phyloP scores from a whole-genome alignment of 2,113 vertebrate genomes.

The Caretta caretta region DNA sequence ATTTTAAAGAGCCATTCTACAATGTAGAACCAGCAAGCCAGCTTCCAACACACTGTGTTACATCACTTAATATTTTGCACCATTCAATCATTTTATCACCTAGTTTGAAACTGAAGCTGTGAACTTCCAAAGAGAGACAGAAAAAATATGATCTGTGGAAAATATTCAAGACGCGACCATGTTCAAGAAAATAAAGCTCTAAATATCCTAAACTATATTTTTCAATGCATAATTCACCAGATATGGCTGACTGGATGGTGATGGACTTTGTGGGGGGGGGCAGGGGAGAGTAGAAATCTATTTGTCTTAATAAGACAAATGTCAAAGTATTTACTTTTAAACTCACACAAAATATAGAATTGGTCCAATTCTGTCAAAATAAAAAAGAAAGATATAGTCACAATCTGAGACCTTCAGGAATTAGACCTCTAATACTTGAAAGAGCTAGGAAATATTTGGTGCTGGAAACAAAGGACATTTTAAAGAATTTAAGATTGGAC shows the following conservation, averaged over 20 bases:
- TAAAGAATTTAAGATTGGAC: not conserved
- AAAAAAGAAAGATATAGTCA: not conserved
- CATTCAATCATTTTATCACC: not conserved
- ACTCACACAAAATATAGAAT: not conserved
- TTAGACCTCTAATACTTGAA: conserved; percentile 6
- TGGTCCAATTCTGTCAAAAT: not conserved
- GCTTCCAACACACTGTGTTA: not conserved
- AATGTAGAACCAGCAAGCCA: not conserved
- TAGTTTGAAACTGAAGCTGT: not conserved
- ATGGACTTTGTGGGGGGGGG: not conserved
- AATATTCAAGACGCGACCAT: not conserved
- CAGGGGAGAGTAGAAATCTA: not conserved
- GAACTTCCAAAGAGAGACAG: not conserved
- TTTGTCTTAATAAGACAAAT: not conserved
- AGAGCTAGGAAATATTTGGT: not conserved
- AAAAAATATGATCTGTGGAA: not conserved
- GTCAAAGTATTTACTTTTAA: not conserved
- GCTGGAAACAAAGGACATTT: not conserved
- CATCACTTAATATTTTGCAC: not conserved
- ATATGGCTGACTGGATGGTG: not conserved
- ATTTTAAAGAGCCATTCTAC: not conserved
- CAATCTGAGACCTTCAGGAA: not conserved
- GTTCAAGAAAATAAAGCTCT: not conserved
- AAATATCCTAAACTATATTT: not conserved
- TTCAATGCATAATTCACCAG: not conserved